Percentiles rank a stretch among this genome's conserved stretches.
Evolutionary conservation across 2,888 invertebrate genomes (phyloP).

Genomic region (Heliconius ismenius): DNA sequence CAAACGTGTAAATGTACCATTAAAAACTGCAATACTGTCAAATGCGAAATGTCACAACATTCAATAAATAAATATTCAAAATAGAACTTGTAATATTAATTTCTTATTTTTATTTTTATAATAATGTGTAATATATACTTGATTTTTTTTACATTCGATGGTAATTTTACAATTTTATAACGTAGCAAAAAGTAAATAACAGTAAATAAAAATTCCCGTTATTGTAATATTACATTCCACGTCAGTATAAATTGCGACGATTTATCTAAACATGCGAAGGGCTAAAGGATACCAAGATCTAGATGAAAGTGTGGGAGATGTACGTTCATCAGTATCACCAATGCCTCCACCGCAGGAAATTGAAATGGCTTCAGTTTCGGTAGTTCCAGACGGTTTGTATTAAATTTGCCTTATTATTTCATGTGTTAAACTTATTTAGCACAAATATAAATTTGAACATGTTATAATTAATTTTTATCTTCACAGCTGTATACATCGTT

Average conservation of each 20-base stretch:
- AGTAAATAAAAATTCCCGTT: constrained; percentile 57
- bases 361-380: constrained; percentile 90
- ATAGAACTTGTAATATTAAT: constrained; percentile 2
- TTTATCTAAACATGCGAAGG: constrained; percentile 69
- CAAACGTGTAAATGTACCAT: too few relatives aligned
- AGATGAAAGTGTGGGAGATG: constrained; percentile 73
- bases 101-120: background rate
- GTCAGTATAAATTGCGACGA: constrained; percentile 54
- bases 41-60: constrained; percentile 27
- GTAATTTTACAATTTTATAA: background rate
- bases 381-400: constrained; percentile 88
- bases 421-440: background rate
- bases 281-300: constrained; percentile 84
- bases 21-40: background rate
- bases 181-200: constrained; percentile 24
- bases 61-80: constrained; percentile 26
- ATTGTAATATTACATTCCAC: constrained; percentile 59
- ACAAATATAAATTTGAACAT: background rate
- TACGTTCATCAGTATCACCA: constrained; percentile 62
- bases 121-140: background rate
- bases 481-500: background rate
- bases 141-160: background rate
- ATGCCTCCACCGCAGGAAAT: constrained; percentile 85
- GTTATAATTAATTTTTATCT: background rate
- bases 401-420: background rate